phyloP scores from a whole-genome alignment of 2,888 invertebrate species.

The Elegia similella region DNA sequence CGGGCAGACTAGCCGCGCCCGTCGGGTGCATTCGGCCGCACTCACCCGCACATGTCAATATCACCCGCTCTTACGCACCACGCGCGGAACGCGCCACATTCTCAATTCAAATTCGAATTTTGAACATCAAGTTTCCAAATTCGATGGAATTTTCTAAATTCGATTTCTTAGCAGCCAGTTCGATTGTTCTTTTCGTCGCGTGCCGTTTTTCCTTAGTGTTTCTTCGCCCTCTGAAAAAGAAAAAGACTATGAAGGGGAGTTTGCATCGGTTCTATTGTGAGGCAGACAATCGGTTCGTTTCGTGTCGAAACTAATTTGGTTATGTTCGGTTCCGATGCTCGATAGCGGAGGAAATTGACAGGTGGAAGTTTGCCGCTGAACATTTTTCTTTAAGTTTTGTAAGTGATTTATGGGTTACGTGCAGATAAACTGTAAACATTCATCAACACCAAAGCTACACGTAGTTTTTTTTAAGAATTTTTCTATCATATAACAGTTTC shows the following conservation, averaged over 20 bases:
- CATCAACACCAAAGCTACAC: too few species aligned
- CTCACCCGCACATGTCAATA: slow-evolving; percentile 59
- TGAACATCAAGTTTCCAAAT: slow-evolving; percentile 15
- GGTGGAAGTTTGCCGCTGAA: slow-evolving; percentile 21
- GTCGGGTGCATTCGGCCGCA: slow-evolving; percentile 88
- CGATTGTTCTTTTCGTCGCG: slow-evolving; percentile 61
- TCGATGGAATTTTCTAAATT: background rate
- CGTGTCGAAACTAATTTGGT: slow-evolving; percentile 81
- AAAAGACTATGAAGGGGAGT: slow-evolving; percentile 50
- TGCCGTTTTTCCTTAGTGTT: slow-evolving; percentile 39
- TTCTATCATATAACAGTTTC: too few species aligned
- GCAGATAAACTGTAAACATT: background rate
- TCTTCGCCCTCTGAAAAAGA: slow-evolving; percentile 25
- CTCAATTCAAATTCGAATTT: slow-evolving; percentile 25
- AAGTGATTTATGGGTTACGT: slow-evolving; percentile 7
- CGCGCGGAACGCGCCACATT: slow-evolving; percentile 33
- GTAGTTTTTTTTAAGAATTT: too few species aligned
- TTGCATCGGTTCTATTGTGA: slow-evolving; percentile 67
- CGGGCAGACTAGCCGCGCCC: slow-evolving; percentile 87
- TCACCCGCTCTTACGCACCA: slow-evolving; percentile 34
- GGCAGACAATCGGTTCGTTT: slow-evolving; percentile 71
- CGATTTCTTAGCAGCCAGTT: slow-evolving; percentile 32
- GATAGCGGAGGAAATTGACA: slow-evolving; percentile 72
- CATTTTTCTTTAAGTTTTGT: slow-evolving; percentile 7
- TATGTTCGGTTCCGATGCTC: slow-evolving; percentile 59